Percentiles rank a stretch among this genome's conserved stretches.
Conservation (phyloP, 2,888 invertebrate species). For the Zygaena filipendulae region DNA sequence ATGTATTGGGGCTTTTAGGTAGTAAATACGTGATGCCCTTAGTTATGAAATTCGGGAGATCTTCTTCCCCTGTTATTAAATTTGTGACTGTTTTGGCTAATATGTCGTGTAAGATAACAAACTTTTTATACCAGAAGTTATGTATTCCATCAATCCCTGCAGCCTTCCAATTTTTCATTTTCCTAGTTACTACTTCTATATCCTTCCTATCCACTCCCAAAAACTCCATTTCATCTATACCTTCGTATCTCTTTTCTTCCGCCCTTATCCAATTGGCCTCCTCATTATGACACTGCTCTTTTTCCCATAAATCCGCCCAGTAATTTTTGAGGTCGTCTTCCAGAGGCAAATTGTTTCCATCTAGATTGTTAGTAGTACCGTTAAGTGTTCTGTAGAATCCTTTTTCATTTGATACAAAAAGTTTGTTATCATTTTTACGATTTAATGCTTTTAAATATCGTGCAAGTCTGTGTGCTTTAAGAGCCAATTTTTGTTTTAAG, state of each 20-base stretch:
- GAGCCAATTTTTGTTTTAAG: conserved; percentile 14
- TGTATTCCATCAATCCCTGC: conserved; percentile 12
- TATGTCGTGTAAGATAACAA: conserved; percentile 6
- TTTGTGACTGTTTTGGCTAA: conserved; percentile 8
- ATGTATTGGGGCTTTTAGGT: no score
- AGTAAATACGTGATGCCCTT: no score
- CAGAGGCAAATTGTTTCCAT: no score
- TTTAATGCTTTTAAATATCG: conserved; percentile 12
- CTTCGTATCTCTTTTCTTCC: conserved; percentile 4
- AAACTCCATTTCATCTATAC: conserved; percentile 11
- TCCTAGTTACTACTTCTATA: background rate
- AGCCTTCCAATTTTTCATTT: conserved; percentile 10
- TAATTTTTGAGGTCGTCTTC: conserved; percentile 4
- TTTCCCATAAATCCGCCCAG: conserved; percentile 10
- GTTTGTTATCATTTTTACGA: conserved; percentile 10
- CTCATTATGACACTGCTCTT: conserved; percentile 3
- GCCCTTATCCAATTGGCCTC: conserved; percentile 10
- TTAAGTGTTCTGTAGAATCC: conserved; percentile 8
- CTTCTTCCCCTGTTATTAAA: no score
- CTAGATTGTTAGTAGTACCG: conserved; percentile 1
- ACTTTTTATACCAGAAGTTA: conserved; percentile 13
- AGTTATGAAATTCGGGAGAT: no score
- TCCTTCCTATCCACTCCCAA: conserved; percentile 5
- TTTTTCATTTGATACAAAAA: conserved; percentile 12
- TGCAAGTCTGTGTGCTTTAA: conserved; percentile 10